A percentile compares a stretch with the other conserved stretches of the same genome.
These are phyloP conservation scores for Anthrax anthrax DNA, from an alignment of 2,888 invertebrate genomes.

Conservation along the genomic window DNA sequence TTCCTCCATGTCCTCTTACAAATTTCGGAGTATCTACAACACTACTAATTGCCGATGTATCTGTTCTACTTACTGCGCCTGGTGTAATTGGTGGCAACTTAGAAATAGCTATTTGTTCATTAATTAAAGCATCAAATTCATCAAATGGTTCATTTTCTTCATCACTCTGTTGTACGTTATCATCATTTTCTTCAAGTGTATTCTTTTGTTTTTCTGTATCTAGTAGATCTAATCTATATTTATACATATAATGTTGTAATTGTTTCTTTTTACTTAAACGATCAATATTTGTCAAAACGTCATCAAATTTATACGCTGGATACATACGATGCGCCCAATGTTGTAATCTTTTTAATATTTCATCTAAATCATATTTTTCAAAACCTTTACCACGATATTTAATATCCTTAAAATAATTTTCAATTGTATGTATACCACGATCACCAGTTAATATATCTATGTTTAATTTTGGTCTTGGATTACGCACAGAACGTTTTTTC, in stretches of 20 bases:
- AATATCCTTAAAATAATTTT: constrained; percentile 64
- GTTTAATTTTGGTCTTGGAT: constrained; percentile 53
- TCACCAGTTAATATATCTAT: constrained; percentile 54
- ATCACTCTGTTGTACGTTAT: constrained; percentile 7
- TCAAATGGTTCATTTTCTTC: constrained; percentile 38
- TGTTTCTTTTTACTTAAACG: constrained; percentile 67
- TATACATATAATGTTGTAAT: constrained; percentile 55
- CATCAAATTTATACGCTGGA: constrained; percentile 79
- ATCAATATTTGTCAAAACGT: constrained; percentile 65
- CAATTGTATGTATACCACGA: constrained; percentile 67
- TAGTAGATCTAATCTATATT: constrained; percentile 41
- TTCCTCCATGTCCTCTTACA: constrained; percentile 18
- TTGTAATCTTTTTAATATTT: constrained; percentile 66
- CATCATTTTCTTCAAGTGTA: constrained; percentile 18
- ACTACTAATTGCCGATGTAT: constrained; percentile 10
- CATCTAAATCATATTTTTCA: constrained; percentile 66
- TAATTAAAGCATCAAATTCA: constrained; percentile 48
- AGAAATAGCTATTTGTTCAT: constrained; percentile 48
- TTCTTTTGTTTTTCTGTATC: constrained; percentile 28
- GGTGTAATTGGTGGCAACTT: constrained; percentile 16
- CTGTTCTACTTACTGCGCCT: constrained; percentile 18
- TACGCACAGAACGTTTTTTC: constrained; percentile 43
- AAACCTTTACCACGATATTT: constrained; percentile 65
- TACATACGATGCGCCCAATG: constrained; percentile 90
- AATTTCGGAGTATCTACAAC: constrained; percentile 24